phyloP scores from a whole-genome alignment of 92 coral and sea anemone genomes.

The Palythoa heliodiscus region DNA sequence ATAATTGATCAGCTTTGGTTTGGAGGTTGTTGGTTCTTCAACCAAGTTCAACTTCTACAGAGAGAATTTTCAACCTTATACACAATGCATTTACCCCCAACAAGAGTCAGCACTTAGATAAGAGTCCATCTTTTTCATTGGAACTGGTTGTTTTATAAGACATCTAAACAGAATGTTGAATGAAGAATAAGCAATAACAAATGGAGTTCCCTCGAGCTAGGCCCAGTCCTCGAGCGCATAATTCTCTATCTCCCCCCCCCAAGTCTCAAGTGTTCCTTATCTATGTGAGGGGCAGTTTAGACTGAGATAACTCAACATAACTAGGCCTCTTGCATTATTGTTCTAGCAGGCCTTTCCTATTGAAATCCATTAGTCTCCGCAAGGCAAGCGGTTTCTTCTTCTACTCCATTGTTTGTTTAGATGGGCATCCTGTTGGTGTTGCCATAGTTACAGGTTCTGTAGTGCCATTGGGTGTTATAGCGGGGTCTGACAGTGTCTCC shows the following conservation, averaged over 20 bases:
- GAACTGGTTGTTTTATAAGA: no score
- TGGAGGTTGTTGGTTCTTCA: no score
- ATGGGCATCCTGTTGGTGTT: constrained; percentile 6
- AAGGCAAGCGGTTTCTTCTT: constrained; percentile 23
- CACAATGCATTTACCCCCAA: no score
- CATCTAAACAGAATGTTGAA: not conserved
- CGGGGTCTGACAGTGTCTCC: not conserved
- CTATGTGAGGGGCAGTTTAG: constrained; percentile 1
- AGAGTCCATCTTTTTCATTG: no score
- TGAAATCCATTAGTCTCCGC: constrained; percentile 9
- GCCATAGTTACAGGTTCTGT: not conserved
- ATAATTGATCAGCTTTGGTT: no score
- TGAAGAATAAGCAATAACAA: not conserved
- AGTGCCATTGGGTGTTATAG: not conserved
- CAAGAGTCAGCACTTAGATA: no score
- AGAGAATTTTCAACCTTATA: no score
- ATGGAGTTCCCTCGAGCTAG: not conserved
- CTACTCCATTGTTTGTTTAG: not conserved
- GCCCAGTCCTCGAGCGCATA: not conserved
- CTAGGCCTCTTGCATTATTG: not conserved
- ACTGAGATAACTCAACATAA: not conserved
- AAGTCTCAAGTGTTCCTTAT: not conserved
- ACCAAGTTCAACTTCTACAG: no score
- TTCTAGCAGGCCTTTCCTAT: constrained; percentile 38
- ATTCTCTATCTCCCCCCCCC: not conserved